Base-by-base conservation (phyloP, 2,888 invertebrate species). In the Tridacna gigas region DNA sequence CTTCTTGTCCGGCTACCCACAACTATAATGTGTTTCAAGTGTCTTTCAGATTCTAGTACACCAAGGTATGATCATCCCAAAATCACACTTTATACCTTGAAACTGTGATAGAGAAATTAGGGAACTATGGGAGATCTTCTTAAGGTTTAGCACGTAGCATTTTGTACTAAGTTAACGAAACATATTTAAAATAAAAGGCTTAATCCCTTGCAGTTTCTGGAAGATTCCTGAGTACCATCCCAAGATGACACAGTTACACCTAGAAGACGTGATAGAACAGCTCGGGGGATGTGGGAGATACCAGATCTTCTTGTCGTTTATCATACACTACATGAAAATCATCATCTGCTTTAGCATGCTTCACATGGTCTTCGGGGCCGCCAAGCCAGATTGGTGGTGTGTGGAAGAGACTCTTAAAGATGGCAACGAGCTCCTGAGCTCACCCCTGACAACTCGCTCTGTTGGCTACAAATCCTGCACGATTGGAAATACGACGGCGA, bases 221-320 rank as follows among this genome's bases (percentile, higher is more conserved):
- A 37, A 37, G 37, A 37, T 7, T 7, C 37, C 7, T 37, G 37
- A 37, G 37, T 37, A 37, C 3, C 37, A 26, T 5, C 37, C 11
- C 7, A 67, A 37, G 67, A 67, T 67, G 67, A 67, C 67, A 9
- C 26, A 26, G 26, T 45, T 73, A 22, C 74, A 84, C 18, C 37
- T 86, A 18, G 88, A 88, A 47, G 74, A 80, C 15, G 12, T 86
- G 0, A 77, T 88, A 15, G 61, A 77, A 18, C 25, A 79, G n/a
- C 61, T 81, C 20, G 89, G 89, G 0, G 86, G 86, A 13, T 89
- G 83, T 63, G 89, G 89, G n/a, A 61, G 82, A 56, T 89, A 82
- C 69, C 89, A 89, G 48, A 74, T 87, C 3, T 18, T 66, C 12
- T 67, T 84, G 51, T 45, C 74, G 12, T 12, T 80, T 15, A 76